Percentiles rank a stretch among this genome's conserved stretches.
These are phyloP conservation scores for Papilio demoleus DNA, from an alignment of 2,888 invertebrate species.

Conservation along the genomic window DNA sequence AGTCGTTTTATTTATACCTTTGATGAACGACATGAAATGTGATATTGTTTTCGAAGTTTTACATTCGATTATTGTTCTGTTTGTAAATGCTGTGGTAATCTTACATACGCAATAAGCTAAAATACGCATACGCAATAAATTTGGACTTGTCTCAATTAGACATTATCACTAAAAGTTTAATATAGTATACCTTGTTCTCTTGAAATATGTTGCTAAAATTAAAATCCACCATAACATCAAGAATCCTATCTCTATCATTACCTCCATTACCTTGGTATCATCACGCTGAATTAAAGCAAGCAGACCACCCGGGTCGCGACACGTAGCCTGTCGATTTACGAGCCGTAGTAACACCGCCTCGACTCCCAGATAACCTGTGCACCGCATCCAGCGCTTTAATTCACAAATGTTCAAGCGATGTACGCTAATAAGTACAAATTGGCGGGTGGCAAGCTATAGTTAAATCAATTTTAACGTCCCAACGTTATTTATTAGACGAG, in stretches of 20 bases:
- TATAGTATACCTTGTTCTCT: background rate
- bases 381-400: conserved; percentile 36
- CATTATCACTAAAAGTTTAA: background rate
- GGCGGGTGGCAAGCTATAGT: conserved; percentile 3
- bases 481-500: conserved; percentile 26
- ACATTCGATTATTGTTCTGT: conserved; percentile 15
- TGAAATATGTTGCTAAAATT: background rate
- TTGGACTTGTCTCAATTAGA: background rate
- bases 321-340: conserved; percentile 64
- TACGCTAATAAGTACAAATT: conserved; percentile 36
- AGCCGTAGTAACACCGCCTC: conserved; percentile 47
- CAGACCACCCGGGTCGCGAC: conserved; percentile 69
- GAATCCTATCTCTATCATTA: conserved; percentile 33
- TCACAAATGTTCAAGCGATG: conserved; percentile 16
- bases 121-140: background rate
- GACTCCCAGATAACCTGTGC: conserved; percentile 53
- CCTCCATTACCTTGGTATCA: conserved; percentile 29
- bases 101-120: too few species aligned
- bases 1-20: conserved; percentile 33
- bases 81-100: background rate
- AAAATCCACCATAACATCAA: background rate
- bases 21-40: conserved; percentile 36
- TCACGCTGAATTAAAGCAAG: conserved; percentile 51
- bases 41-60: conserved; percentile 37
- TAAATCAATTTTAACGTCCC: conserved; percentile 27